Evolutionary conservation across 2,888 invertebrate genomes (phyloP).

Genomic region (Acrobasis repandana): DNA sequence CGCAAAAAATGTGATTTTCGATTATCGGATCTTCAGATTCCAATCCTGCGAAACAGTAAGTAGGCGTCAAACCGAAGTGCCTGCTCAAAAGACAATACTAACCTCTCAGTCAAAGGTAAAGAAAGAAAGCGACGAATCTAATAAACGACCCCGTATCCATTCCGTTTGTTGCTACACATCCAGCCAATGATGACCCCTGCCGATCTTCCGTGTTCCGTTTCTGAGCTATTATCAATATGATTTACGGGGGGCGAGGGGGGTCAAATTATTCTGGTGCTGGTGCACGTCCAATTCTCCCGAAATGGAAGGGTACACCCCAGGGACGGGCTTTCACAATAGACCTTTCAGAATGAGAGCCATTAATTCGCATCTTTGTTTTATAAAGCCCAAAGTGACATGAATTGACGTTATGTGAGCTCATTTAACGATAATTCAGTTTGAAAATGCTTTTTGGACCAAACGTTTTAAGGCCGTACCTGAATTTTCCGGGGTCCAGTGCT

Average conservation of each 20-base stretch:
- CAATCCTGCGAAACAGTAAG: constrained; percentile 51
- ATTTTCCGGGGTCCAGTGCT: too few relatives aligned
- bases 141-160: constrained; percentile 76
- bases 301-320: constrained; percentile 78
- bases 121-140: constrained; percentile 79
- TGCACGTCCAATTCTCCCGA: constrained; percentile 74
- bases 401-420: constrained; percentile 72
- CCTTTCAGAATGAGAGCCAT: constrained; percentile 77
- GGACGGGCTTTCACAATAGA: constrained; percentile 76
- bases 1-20: constrained; percentile 46
- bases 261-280: constrained; percentile 61
- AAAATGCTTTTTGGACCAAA: constrained; percentile 49
- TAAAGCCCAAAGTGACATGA: constrained; percentile 75
- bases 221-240: constrained; percentile 57
- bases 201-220: constrained; percentile 46
- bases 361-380: constrained; percentile 81
- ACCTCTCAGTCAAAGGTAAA: constrained; percentile 75
- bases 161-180: constrained; percentile 71
- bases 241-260: constrained; percentile 51
- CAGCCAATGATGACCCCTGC: constrained; percentile 57
- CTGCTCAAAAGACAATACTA: constrained; percentile 72
- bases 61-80: constrained; percentile 62
- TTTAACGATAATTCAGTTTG: constrained; percentile 66
- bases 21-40: constrained; percentile 50
- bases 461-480: too few relatives aligned